A percentile compares a stretch with the other conserved stretches of the same genome.
These are phyloP conservation scores for Drosophila anomalata DNA, from an alignment of 2,888 invertebrate genomes.

Conservation along the genomic window DNA sequence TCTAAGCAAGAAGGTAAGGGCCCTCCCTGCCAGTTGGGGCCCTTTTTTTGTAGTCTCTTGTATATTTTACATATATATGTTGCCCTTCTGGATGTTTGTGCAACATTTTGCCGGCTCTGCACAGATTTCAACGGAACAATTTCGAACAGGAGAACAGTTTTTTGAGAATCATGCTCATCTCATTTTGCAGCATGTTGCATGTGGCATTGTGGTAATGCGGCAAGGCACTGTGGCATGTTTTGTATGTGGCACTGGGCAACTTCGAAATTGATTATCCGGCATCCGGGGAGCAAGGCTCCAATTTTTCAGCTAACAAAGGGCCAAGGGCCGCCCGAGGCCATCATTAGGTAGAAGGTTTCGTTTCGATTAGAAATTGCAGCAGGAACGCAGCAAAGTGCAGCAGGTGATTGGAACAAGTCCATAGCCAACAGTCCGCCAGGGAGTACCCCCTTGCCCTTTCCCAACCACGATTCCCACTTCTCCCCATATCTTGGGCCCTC, in stretches of 20 bases:
- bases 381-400: slow-evolving; percentile 79
- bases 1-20: slow-evolving; percentile 40
- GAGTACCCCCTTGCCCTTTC: slow-evolving; percentile 18
- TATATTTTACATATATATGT: slow-evolving; percentile 18
- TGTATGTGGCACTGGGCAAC: slow-evolving; percentile 23
- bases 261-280: slow-evolving; percentile 32
- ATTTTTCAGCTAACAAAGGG: slow-evolving; percentile 77
- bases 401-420: slow-evolving; percentile 40
- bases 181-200: slow-evolving; percentile 62
- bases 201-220: slow-evolving; percentile 48
- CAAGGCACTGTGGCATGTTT: slow-evolving; percentile 8
- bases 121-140: slow-evolving; percentile 82
- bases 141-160: slow-evolving; percentile 68
- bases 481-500: slow-evolving; percentile 32
- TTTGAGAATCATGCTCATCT: not conserved
- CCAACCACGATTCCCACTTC: slow-evolving; percentile 7
- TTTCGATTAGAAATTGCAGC: slow-evolving; percentile 83
- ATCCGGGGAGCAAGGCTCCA: slow-evolving; percentile 14
- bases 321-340: slow-evolving; percentile 61
- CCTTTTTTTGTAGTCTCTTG: slow-evolving; percentile 7
- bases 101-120: slow-evolving; percentile 74
- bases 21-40: not conserved
- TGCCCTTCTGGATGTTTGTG: slow-evolving; percentile 55
- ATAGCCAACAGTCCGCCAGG: slow-evolving; percentile 11
- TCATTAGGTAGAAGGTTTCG: slow-evolving; percentile 83